Conservation (phyloP, 2,888 invertebrate genomes). For the Acanthoscelides obtectus region DNA sequence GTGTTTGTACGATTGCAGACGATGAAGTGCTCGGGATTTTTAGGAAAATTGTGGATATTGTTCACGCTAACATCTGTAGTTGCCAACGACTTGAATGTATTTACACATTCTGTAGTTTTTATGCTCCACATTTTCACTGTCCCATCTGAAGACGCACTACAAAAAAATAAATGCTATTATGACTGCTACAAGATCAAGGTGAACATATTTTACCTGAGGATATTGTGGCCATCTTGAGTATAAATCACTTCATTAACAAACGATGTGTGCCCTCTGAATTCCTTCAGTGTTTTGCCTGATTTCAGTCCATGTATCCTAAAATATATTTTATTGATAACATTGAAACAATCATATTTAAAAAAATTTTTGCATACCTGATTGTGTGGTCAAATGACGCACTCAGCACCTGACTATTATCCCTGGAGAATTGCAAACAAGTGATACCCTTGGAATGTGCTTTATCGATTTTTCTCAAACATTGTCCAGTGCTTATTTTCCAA, state of each 20-base stretch:
- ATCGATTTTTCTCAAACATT: constrained; percentile 90
- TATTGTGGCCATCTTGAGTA: constrained; percentile 87
- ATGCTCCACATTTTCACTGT: constrained; percentile 93
- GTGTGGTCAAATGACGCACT: constrained; percentile 95
- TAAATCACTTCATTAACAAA: constrained; percentile 98
- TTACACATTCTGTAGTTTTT: constrained; percentile 87
- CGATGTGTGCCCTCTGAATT: constrained; percentile 94
- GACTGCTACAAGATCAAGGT: too few relatives aligned
- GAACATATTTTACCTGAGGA: constrained; percentile 63
- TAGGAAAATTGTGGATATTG: constrained; percentile 87
- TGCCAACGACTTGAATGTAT: constrained; percentile 87
- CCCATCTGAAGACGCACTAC: constrained; percentile 94
- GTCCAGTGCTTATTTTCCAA: constrained; percentile 94
- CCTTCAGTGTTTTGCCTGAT: constrained; percentile 96
- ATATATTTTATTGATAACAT: neutral
- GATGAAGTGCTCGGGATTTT: constrained; percentile 97
- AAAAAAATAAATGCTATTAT: too few relatives aligned
- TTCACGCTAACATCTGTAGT: constrained; percentile 88
- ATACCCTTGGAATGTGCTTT: constrained; percentile 97
- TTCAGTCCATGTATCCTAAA: constrained; percentile 92
- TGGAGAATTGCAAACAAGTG: constrained; percentile 91
- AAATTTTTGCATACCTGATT: constrained; percentile 58
- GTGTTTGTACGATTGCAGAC: constrained; percentile 97
- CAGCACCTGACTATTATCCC: constrained; percentile 92
- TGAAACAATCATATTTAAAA: neutral